Percentiles rank a stretch among this genome's conserved stretches.
phyloP scores from a whole-genome alignment of 2,113 vertebrate species.

The Furnarius figulus region DNA sequence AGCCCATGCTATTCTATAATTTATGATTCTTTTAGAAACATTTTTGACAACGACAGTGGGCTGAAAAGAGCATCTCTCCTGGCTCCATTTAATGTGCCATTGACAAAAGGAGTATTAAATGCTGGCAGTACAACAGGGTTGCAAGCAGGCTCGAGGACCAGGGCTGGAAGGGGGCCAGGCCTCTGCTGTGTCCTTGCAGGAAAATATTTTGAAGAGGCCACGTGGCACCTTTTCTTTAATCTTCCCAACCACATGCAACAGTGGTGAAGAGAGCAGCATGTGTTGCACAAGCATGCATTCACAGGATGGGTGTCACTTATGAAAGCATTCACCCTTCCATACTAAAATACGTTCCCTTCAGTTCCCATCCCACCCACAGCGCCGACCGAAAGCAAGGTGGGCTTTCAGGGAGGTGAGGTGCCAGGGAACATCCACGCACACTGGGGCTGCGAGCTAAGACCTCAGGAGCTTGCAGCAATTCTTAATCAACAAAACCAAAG shows the following conservation, averaged over 20 bases:
- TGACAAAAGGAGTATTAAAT: not conserved
- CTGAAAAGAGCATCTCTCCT: not conserved
- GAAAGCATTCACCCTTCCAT: not conserved
- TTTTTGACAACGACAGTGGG: not conserved
- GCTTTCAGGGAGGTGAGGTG: not conserved
- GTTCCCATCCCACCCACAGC: not conserved
- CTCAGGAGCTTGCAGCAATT: not conserved
- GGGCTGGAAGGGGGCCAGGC: not conserved
- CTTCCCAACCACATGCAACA: not conserved
- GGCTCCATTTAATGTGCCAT: not conserved
- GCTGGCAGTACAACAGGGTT: not conserved
- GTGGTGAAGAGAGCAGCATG: not conserved
- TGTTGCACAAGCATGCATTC: accelerated
- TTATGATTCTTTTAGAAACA: not conserved
- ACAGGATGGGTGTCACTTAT: not conserved
- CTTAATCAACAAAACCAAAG: not conserved
- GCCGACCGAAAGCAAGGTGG: not conserved
- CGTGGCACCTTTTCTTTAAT: not conserved
- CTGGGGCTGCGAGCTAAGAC: accelerated
- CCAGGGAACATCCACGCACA: not conserved
- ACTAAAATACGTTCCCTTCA: not conserved
- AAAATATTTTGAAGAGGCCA: not conserved
- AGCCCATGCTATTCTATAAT: not conserved
- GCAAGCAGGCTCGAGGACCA: not conserved
- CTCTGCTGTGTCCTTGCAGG: not conserved